These are phyloP conservation scores for Sebastes fasciatus DNA, from an alignment of 2,113 vertebrate species.

Conservation along the genomic window DNA sequence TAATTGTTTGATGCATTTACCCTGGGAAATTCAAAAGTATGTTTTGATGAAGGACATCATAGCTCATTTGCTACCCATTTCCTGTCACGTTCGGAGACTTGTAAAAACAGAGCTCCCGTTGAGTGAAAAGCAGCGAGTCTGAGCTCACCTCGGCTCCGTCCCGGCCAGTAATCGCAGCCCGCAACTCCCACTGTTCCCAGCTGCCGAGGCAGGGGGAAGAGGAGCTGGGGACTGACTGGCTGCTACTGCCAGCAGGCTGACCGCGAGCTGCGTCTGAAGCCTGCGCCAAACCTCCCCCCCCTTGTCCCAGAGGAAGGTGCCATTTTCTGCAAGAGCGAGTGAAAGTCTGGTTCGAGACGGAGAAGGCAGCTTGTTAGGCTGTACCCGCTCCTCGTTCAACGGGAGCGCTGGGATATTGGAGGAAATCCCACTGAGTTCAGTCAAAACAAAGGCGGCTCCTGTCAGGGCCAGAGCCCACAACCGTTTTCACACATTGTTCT, in stretches of 20 bases:
- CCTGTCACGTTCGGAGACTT: conserved; percentile 63
- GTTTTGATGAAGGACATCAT: conserved; percentile 60
- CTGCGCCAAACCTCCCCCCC: conserved; percentile 66
- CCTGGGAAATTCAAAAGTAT: conserved; percentile 29
- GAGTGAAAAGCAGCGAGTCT: conserved; percentile 64
- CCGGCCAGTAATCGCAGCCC: conserved; percentile 72
- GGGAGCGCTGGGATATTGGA: conserved; percentile 68
- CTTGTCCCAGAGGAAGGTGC: conserved; percentile 72
- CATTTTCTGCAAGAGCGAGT: conserved; percentile 72
- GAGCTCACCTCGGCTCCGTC: conserved; percentile 72
- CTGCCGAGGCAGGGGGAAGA: conserved; percentile 57
- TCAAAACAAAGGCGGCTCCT: conserved; percentile 61
- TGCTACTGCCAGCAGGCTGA: conserved; percentile 52
- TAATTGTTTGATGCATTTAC: conserved; percentile 28
- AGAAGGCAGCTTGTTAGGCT: conserved; percentile 69
- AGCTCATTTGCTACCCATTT: conserved; percentile 64
- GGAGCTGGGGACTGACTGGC: conserved; percentile 60
- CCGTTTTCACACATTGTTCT: conserved; percentile 65
- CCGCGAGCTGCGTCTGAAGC: conserved; percentile 68
- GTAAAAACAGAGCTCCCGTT: conserved; percentile 65
- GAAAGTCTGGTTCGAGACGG: conserved; percentile 64
- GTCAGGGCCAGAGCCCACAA: conserved; percentile 46
- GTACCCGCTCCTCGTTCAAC: conserved; percentile 53
- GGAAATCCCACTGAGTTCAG: conserved; percentile 70
- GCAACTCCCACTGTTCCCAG: conserved; percentile 79